These are phyloP conservation scores for Pantherophis guttatus DNA, from an alignment of 2,113 vertebrate genomes.

Conservation along the genomic window DNA sequence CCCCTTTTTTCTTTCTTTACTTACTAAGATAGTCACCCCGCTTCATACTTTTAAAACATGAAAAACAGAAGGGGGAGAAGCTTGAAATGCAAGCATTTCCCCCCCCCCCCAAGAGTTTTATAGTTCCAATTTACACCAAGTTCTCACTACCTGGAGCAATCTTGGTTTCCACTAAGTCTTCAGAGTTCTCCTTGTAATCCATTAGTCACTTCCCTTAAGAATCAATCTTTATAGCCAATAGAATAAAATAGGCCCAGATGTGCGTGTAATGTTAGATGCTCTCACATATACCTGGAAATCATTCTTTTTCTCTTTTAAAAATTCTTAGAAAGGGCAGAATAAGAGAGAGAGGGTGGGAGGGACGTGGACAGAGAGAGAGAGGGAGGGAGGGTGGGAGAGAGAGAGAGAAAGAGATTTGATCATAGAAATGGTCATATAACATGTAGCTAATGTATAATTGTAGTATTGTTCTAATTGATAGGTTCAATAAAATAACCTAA, in stretches of 20 bases:
- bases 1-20: constrained; percentile 28
- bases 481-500: constrained; percentile 46
- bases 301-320: constrained; percentile 3
- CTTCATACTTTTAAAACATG: constrained; percentile 72
- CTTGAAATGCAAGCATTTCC: constrained; percentile 72
- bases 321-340: constrained; percentile 9
- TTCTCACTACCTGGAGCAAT: constrained; percentile 73
- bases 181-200: constrained; percentile 69
- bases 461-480: constrained; percentile 27
- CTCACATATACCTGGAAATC: constrained; percentile 66
- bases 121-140: constrained; percentile 79
- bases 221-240: constrained; percentile 64
- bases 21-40: constrained; percentile 70
- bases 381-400: constrained; percentile 11
- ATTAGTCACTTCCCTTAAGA: constrained; percentile 77
- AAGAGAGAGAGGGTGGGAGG: not conserved
- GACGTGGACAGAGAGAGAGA: constrained; percentile 12
- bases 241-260: constrained; percentile 74
- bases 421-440: not conserved
- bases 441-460: constrained; percentile 13
- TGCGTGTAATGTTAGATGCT: constrained; percentile 59
- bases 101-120: constrained; percentile 72
- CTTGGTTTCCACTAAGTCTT: constrained; percentile 67
- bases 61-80: constrained; percentile 48
- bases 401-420: constrained; percentile 27